phyloP scores from a whole-genome alignment of 2,888 invertebrate species.

The Drosophila nigritarsus region DNA sequence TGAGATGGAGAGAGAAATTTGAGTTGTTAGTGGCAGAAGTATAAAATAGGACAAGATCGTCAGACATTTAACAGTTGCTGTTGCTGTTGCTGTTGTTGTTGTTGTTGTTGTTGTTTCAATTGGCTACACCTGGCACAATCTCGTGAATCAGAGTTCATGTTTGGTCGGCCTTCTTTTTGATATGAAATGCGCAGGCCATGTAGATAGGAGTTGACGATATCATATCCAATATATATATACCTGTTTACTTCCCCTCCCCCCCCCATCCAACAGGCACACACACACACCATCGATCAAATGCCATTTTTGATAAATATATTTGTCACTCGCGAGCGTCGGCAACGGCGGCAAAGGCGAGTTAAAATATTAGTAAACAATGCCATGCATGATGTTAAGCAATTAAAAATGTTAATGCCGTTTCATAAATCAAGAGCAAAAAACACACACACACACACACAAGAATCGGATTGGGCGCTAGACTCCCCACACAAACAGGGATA shows the following conservation, averaged over 20 bases:
- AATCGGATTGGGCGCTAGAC: conserved; percentile 53
- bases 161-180: conserved; percentile 53
- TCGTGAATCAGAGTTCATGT: conserved; percentile 55
- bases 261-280: neutral
- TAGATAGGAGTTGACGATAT: conserved; percentile 49
- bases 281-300: conserved; percentile 32
- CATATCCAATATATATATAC: conserved; percentile 48
- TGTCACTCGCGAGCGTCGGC: conserved; percentile 63
- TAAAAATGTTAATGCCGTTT: conserved; percentile 83
- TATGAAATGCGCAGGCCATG: conserved; percentile 58
- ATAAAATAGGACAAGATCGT: conserved; percentile 30
- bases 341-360: conserved; percentile 50
- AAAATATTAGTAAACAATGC: conserved; percentile 83
- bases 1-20: conserved; percentile 14
- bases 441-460: conserved; percentile 33
- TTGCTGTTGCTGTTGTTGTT: neutral
- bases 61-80: conserved; percentile 29
- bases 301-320: conserved; percentile 81
- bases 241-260: conserved; percentile 43
- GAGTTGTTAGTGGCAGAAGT: conserved; percentile 6
- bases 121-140: conserved; percentile 51
- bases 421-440: conserved; percentile 78
- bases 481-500: conserved; percentile 15
- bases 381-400: conserved; percentile 83
- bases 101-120: conserved; percentile 20